These are phyloP conservation scores for Thaleichthys pacificus DNA, from an alignment of 2,797 vertebrate genomes.

Conservation along the genomic window DNA sequence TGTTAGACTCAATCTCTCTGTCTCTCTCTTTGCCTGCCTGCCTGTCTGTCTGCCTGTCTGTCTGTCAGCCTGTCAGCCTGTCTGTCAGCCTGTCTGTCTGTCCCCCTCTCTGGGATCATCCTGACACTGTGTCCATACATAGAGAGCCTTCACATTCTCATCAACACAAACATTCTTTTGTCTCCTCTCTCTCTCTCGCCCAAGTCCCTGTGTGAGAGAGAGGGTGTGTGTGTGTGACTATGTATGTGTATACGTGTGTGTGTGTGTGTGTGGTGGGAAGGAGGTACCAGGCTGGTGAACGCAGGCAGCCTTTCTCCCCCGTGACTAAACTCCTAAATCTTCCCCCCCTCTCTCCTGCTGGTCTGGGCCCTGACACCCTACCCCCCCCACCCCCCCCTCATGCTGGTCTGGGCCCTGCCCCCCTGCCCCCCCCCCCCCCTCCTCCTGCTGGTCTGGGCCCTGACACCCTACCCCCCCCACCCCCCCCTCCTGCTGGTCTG, in stretches of 20 bases:
- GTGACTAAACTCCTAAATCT: slow-evolving; percentile 55
- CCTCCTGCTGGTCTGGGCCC: slow-evolving; percentile 3
- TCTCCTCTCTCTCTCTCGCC: slow-evolving; percentile 23
- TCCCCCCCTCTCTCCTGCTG: not conserved
- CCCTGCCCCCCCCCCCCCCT: not conserved
- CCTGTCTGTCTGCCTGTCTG: not conserved
- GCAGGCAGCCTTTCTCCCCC: slow-evolving; percentile 29
- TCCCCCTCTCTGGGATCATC: slow-evolving; percentile 44
- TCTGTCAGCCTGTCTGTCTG: not conserved
- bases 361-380: slow-evolving; percentile 7
- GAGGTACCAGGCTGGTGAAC: slow-evolving; percentile 23
- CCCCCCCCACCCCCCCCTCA: too few relatives aligned
- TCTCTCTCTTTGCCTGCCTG: not conserved
- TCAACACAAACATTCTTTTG: slow-evolving; percentile 74
- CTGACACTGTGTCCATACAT: slow-evolving; percentile 65
- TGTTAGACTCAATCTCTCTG: not conserved
- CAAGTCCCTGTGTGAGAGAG: not conserved
- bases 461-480: too few relatives aligned
- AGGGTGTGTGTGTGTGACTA: not conserved
- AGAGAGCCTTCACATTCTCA: slow-evolving; percentile 69
- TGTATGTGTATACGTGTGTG: slow-evolving; percentile 5
- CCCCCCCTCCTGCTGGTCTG: not conserved
- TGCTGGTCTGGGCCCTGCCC: too few relatives aligned
- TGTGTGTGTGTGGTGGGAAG: not conserved
- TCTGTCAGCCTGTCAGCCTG: not conserved